phyloP scores from a whole-genome alignment of 2,113 vertebrate species.

The Antechinus stuartii region DNA sequence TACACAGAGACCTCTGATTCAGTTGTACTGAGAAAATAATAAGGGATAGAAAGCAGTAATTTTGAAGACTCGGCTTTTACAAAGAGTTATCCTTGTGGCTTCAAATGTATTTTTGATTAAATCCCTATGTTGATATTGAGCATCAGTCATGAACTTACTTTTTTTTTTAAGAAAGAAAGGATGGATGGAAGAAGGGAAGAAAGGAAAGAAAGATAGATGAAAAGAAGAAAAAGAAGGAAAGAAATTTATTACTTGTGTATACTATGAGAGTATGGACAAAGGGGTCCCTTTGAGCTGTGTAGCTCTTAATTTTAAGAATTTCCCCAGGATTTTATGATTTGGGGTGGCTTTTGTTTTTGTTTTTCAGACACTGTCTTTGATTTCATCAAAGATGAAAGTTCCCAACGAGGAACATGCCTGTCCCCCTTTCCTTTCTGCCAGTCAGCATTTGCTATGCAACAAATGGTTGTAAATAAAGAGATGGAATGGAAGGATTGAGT shows the following conservation, averaged over 20 bases:
- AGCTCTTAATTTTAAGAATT: background rate
- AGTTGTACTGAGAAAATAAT: slow-evolving; percentile 43
- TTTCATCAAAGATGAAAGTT: background rate
- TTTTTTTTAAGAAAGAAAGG: slow-evolving; percentile 18
- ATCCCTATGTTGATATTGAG: slow-evolving; percentile 36
- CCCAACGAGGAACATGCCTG: background rate
- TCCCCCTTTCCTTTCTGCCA: background rate
- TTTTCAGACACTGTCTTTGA: background rate
- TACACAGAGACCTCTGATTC: slow-evolving; percentile 11
- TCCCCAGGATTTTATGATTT: background rate
- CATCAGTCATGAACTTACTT: background rate
- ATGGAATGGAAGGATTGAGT: background rate
- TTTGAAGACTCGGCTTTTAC: slow-evolving; percentile 51
- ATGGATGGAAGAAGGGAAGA: background rate
- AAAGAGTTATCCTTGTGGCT: slow-evolving; percentile 27
- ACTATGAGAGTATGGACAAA: background rate
- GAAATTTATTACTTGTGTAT: background rate
- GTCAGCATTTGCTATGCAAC: background rate
- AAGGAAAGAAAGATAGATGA: background rate
- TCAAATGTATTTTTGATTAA: slow-evolving; percentile 15
- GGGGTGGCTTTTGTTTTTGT: background rate
- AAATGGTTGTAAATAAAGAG: background rate
- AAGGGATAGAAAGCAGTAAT: slow-evolving; percentile 46
- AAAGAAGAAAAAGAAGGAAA: background rate
- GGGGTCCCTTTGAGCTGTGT: background rate